Evolutionary conservation across 1,140 invertebrate genomes (phyloP).

Genomic region (Philaenus spumarius): DNA sequence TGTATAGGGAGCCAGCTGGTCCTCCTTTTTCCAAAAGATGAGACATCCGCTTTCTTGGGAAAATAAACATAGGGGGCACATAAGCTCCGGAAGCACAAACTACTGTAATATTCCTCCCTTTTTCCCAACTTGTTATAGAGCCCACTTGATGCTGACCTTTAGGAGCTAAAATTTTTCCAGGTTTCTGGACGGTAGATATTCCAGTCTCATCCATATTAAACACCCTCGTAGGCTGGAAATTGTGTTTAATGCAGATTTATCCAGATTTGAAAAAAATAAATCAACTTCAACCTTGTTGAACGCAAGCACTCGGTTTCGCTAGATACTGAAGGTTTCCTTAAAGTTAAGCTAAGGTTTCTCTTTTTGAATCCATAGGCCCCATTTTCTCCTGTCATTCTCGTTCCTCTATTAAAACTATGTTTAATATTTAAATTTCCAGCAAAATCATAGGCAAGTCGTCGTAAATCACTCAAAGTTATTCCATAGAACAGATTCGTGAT

Average conservation of each 20-base stretch:
- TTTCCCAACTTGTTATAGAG: conserved; percentile 27
- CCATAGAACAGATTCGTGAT: too few species aligned
- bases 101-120: conserved; percentile 32
- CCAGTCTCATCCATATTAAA: conserved; percentile 41
- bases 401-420: too few species aligned
- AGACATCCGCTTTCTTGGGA: conserved; percentile 28
- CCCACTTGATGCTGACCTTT: conserved; percentile 23
- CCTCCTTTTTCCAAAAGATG: conserved; percentile 30
- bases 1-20: conserved; percentile 31
- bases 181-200: conserved; percentile 36
- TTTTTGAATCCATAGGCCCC: too few species aligned
- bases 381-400: too few species aligned
- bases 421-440: too few species aligned
- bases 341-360: too few species aligned
- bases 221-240: conserved; percentile 29
- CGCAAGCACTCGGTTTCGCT: too few species aligned
- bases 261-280: conserved; percentile 18
- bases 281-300: not conserved
- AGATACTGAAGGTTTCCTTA: too few species aligned
- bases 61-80: too few species aligned
- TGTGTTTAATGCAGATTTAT: conserved; percentile 32
- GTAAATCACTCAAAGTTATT: too few species aligned
- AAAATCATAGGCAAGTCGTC: too few species aligned
- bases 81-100: conserved; percentile 31
- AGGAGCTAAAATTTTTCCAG: conserved; percentile 17